Evolutionary conservation across 2,113 vertebrate genomes (phyloP).

Genomic region (Lipotes vexillifer): DNA sequence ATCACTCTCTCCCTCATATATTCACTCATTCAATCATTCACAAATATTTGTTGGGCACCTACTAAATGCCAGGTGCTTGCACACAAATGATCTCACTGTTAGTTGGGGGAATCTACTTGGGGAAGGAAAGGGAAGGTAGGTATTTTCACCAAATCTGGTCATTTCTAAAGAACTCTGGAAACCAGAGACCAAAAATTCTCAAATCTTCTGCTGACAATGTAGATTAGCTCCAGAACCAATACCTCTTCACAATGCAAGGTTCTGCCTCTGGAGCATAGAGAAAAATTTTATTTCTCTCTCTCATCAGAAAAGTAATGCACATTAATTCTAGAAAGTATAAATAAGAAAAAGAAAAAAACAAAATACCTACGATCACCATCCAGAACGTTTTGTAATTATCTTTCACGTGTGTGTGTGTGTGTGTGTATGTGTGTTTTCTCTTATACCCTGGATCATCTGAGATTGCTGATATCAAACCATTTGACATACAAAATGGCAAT

Average conservation of each 20-base stretch:
- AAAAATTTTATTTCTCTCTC: neutral
- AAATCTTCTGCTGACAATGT: neutral
- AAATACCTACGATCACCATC: neutral
- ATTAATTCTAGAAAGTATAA: neutral
- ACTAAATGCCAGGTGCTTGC: neutral
- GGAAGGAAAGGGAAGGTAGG: rapidly evolving
- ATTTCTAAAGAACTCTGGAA: neutral
- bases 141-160: neutral
- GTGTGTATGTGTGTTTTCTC: neutral
- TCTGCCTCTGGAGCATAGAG: neutral
- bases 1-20: rapidly evolving
- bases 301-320: neutral
- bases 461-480: neutral
- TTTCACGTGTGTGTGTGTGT: rapidly evolving
- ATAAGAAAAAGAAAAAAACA: neutral
- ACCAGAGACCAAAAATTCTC: neutral
- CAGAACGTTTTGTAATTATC: neutral
- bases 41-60: neutral
- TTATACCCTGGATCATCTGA: neutral
- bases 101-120: neutral
- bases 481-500: neutral
- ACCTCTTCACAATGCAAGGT: neutral
- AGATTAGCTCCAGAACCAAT: neutral
- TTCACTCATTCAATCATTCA: neutral
- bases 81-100: no score